Evolutionary conservation across 2,797 vertebrate genomes (phyloP), one percentile per base, ranked within the genome.

Genomic region (Apogon talboti): DNA sequence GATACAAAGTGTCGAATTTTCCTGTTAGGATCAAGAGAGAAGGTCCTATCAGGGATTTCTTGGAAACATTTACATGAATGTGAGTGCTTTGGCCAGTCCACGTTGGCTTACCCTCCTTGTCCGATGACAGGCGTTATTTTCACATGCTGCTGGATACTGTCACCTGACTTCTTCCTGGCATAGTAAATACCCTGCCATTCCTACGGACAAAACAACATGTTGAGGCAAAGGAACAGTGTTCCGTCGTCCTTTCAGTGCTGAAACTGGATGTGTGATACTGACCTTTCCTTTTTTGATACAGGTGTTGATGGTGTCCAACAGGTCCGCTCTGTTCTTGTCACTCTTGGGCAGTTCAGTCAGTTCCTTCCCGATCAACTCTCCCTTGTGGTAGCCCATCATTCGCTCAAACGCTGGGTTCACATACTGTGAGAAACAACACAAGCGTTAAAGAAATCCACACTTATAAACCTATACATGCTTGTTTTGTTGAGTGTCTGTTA

Each of bases 131-230:
- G 97, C 2, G 93, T 95, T 78, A 98, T 98, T 93, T 95, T 97
- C 83, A 98, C 97, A 0, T 98, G 94, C 57, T 98, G 97, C 47
- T 97, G 95, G 43, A 99, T 93, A 66, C 87, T 97, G 91, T 99
- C 97, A 43, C 97, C 97, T 0, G 96, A 95, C 90, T 99, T 99
- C 90, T 94, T 95, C 68, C 93, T 92, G 82, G 95, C 95, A 0
- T 95, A 96, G 90, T 95, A 98, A 83, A 97, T 93, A 4, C 97
- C 97, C 90, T 97, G 96, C 97, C 97, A 99, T 62, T 99, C 97
- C 97, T 99, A 74, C 66, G 75, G 46, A 73, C 19, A 71, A 15
- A 62, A 72, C 16, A 68, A 0, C 47, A 9, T 18, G 33, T 52
- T 50, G 5, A 71, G 41, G 19, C 4, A 13, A 6, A 14, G 6